phyloP scores from a whole-genome alignment of 2,113 vertebrate genomes.

The Clinocottus analis region DNA sequence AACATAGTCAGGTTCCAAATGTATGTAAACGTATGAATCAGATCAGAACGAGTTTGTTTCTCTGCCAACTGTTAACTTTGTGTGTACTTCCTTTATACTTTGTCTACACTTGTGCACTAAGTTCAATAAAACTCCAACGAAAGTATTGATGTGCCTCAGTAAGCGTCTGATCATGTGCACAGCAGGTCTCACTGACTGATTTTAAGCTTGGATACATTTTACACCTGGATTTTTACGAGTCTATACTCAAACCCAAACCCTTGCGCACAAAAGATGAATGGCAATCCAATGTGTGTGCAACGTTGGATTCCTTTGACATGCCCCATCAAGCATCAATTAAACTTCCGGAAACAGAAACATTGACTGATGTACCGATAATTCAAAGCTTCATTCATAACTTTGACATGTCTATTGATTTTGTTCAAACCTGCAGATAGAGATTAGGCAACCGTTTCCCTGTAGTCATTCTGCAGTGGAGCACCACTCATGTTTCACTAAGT shows the following conservation, averaged over 20 bases:
- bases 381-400: background rate
- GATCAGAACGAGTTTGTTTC: background rate
- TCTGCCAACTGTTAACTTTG: background rate
- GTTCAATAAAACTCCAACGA: background rate
- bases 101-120: background rate
- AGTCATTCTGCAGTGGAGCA: background rate
- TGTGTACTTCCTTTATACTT: background rate
- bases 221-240: constrained; percentile 11
- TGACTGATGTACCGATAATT: background rate
- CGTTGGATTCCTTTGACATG: constrained; percentile 4
- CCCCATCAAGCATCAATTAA: constrained; percentile 1
- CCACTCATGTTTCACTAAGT: background rate
- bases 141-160: background rate
- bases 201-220: background rate
- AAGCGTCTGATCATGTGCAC: background rate
- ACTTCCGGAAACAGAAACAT: background rate
- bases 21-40: background rate
- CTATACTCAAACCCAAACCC: background rate
- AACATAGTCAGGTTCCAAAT: background rate
- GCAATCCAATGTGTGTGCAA: background rate
- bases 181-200: background rate
- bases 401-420: background rate
- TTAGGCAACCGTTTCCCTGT: background rate
- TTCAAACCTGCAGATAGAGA: background rate
- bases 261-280: background rate